A percentile compares a stretch with the other conserved stretches of the same genome.
phyloP scores from a whole-genome alignment of 2,113 vertebrate species.

The Corapipo altera region DNA sequence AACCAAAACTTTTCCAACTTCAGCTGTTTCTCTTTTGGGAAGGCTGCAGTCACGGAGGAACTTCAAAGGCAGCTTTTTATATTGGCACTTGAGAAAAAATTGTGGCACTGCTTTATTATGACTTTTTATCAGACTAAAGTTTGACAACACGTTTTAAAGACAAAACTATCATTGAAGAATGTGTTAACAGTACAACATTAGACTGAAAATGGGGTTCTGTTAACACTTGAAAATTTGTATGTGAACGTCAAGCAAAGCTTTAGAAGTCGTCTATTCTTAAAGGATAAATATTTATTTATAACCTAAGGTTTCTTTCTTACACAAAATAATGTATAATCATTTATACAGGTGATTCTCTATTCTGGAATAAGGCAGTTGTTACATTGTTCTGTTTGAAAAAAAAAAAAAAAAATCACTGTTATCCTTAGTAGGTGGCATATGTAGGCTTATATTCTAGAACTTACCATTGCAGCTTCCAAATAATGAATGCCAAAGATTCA shows the following conservation, averaged over 20 bases:
- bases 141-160: neutral
- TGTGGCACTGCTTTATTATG: conserved; percentile 9
- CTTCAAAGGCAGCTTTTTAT: neutral
- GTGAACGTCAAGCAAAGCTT: conserved; percentile 28
- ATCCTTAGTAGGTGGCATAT: neutral
- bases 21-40: neutral
- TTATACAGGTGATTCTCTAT: conserved; percentile 47
- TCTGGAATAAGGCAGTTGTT: conserved; percentile 24
- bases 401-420: neutral
- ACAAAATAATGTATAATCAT: conserved; percentile 49
- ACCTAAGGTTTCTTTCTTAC: conserved; percentile 40
- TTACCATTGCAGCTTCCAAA: conserved; percentile 29
- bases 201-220: neutral
- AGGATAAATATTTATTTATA: conserved; percentile 71
- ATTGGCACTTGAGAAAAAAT: neutral
- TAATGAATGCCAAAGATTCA: neutral
- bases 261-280: conserved; percentile 13
- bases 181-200: neutral
- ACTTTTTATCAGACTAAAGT: neutral
- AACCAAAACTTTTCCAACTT: neutral
- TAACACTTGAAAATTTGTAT: neutral
- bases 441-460: conserved; percentile 17
- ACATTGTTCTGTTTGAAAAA: neutral
- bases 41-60: neutral
- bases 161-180: neutral